Conservation (phyloP, 64 coral and sea anemone species). For the Pocillopora damicornis region DNA sequence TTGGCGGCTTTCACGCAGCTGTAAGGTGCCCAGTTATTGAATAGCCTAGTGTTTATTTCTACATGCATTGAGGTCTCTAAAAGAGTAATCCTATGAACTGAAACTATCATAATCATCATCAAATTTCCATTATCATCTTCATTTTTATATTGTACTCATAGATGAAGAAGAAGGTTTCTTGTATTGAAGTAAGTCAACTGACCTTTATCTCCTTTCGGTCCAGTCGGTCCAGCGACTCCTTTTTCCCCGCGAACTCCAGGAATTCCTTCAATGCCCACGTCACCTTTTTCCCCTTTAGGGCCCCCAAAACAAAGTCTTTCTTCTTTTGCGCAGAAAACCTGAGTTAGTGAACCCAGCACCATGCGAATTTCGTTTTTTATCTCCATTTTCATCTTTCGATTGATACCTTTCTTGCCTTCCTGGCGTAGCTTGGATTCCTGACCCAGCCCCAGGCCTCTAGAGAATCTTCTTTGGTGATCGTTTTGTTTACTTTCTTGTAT, state of each 20-base stretch:
- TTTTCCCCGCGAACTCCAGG: neutral
- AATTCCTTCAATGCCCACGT: neutral
- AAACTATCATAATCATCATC: too few species aligned
- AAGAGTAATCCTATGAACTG: too few species aligned
- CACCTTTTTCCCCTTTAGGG: slow-evolving; percentile 34
- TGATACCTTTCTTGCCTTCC: neutral
- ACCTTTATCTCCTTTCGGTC: slow-evolving; percentile 24
- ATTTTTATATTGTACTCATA: too few species aligned
- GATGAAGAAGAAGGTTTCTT: too few species aligned
- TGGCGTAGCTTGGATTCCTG: neutral
- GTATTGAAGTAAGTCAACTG: neutral
- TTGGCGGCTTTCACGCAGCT: too few species aligned
- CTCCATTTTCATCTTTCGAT: neutral
- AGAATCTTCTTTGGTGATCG: neutral
- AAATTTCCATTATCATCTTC: too few species aligned
- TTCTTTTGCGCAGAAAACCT: slow-evolving; percentile 30
- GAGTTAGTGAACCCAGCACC: slow-evolving; percentile 5
- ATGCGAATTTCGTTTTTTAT: slow-evolving; percentile 32
- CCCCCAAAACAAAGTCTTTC: slow-evolving; percentile 42
- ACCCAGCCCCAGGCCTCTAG: neutral
- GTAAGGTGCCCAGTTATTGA: too few species aligned
- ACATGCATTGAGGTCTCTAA: too few species aligned
- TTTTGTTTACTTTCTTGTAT: neutral
- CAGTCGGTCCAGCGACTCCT: neutral
- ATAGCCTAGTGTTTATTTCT: too few species aligned